Conservation (phyloP, 2,797 vertebrate species). For the Atherinosoma microstoma region DNA sequence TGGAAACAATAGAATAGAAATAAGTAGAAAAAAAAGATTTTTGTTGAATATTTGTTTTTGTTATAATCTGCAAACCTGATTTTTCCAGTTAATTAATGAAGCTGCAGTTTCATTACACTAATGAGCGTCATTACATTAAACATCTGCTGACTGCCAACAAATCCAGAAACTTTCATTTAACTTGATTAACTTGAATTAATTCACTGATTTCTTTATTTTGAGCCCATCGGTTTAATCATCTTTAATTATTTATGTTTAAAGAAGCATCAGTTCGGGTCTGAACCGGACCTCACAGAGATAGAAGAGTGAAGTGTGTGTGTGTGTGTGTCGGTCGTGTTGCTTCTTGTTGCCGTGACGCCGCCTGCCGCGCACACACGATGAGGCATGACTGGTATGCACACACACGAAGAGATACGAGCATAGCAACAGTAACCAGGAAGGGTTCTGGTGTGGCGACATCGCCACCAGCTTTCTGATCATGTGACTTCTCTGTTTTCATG, state of each 20-base stretch:
- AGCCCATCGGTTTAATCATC: too few species aligned
- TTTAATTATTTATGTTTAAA: too few species aligned
- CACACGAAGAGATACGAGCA: neutral
- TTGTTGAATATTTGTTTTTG: too few species aligned
- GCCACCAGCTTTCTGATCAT: conserved; percentile 67
- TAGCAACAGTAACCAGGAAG: conserved; percentile 63
- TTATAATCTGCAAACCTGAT: too few species aligned
- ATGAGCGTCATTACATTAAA: neutral
- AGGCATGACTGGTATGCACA: conserved; percentile 52
- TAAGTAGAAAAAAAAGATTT: too few species aligned
- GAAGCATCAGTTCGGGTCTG: neutral
- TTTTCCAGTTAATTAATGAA: too few species aligned
- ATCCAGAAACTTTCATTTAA: neutral
- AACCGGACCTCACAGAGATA: neutral
- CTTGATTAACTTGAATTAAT: neutral
- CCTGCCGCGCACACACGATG: neutral
- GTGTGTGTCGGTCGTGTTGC: conserved; percentile 45
- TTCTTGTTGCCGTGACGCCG: conserved; percentile 54
- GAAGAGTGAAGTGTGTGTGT: conserved; percentile 16
- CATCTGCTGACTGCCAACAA: neutral
- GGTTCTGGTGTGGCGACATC: conserved; percentile 59
- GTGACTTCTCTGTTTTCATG: conserved; percentile 50
- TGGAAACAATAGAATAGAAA: too few species aligned
- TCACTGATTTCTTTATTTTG: neutral
- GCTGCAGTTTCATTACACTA: too few species aligned